Percentiles rank a stretch among this genome's conserved stretches.
Conservation (phyloP, 2,113 vertebrate genomes). For the Macquaria australasica region DNA sequence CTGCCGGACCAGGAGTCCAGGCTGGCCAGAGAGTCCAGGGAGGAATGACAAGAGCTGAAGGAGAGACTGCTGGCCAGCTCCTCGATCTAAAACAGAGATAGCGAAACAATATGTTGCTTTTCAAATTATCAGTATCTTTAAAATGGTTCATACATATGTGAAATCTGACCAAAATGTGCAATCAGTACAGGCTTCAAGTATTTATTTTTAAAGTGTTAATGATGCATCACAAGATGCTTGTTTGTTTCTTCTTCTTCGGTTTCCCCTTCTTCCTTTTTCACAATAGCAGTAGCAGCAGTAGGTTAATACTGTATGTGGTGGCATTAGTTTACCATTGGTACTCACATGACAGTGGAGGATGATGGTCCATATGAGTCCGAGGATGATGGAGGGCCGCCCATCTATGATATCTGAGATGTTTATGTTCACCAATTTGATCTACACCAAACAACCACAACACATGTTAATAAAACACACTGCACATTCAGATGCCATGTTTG, state of each 20-base stretch:
- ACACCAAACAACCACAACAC: background rate
- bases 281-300: background rate
- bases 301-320: too few species aligned
- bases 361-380: slow-evolving; percentile 94
- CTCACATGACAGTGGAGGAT: slow-evolving; percentile 95
- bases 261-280: background rate
- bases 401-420: slow-evolving; percentile 93
- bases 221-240: background rate
- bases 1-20: slow-evolving; percentile 79
- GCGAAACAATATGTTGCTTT: background rate
- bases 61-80: slow-evolving; percentile 87
- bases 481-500: background rate
- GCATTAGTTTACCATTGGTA: slow-evolving; percentile 23
- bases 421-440: slow-evolving; percentile 96
- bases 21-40: slow-evolving; percentile 80
- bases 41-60: slow-evolving; percentile 84
- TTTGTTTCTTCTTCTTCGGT: background rate
- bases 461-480: background rate
- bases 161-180: background rate
- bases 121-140: background rate
- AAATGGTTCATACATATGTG: background rate
- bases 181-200: background rate
- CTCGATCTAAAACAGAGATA: slow-evolving; percentile 85
- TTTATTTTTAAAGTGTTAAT: background rate
- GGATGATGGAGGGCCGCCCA: slow-evolving; percentile 93